Evolutionary conservation across 2,797 vertebrate genomes (phyloP), one percentile per base, ranked within the genome.

Genomic region (Brotula barbata): DNA sequence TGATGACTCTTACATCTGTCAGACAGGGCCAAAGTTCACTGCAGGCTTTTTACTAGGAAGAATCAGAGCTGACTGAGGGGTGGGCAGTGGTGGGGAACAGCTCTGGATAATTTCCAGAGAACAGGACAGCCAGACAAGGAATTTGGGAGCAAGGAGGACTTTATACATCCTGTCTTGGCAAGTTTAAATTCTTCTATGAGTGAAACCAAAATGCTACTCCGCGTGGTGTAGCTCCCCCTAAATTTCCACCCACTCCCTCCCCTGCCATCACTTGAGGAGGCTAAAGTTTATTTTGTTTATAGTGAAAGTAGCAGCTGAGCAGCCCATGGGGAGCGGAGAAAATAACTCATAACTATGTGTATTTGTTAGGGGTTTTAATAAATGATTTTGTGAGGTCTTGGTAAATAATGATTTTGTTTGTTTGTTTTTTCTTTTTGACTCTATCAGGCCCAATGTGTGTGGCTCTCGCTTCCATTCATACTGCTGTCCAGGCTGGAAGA

Each of bases 401-500:
- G 9, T 64, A 17, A 56, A 31, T 48, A 56, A 3, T 77, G 36
- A 82, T 48, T 58, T 71, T 83, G 52, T 82, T 78, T 85, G 46
- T 75, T 71, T n/a, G n/a, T 48, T 75, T 28, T 44, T 14, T 60
- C 25, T 81, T 63, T 80, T 56, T 81, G 21, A 73, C 37, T 73
- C 46, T 63, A 15, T 51, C 88, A 99, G 97, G 73, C 97, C 97
- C 42, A 99, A 99, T 9, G 96, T 98, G 71, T 98, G 96, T n/a
- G 97, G 97, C 71, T 98, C 97, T 25, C 94, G 96, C 74, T 98
- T 96, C 85, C 96, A 99, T 64, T 98, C 97, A 19, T 99, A 98
- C 82, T 99, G 97, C 89, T 99, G 97, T 44, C 97, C 97, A 0
- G 97, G 97, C 60, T 99, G 97, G 97, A 99, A 98, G 91, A 99